Evolutionary conservation across 2,888 invertebrate genomes (phyloP).

Genomic region (Pristionchus maxplancki): DNA sequence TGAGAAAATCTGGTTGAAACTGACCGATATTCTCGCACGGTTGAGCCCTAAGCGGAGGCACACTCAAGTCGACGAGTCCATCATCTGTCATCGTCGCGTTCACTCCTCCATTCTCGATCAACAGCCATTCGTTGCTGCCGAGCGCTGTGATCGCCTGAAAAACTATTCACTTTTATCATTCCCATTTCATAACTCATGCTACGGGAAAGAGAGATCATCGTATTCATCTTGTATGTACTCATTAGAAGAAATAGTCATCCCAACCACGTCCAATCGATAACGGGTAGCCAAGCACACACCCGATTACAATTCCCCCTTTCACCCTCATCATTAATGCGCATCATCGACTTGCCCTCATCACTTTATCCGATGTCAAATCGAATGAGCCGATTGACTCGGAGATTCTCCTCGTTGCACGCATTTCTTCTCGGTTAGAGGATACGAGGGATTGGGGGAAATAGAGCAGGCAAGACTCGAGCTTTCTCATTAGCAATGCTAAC

Average conservation of each 20-base stretch:
- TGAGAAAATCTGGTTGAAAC: background rate
- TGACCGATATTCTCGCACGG: slow-evolving; percentile 46
- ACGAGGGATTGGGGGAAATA: background rate
- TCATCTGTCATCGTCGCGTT: slow-evolving; percentile 34
- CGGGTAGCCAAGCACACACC: background rate
- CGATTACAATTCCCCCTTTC: background rate
- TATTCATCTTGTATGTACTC: too few relatives aligned
- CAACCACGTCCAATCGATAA: slow-evolving; percentile 11
- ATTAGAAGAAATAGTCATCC: too few relatives aligned
- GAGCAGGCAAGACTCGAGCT: too few relatives aligned
- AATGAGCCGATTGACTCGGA: background rate
- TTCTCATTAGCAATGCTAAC: background rate
- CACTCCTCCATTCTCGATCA: slow-evolving; percentile 48
- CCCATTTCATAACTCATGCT: too few relatives aligned
- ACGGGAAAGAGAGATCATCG: too few relatives aligned
- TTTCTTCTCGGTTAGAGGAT: too few relatives aligned
- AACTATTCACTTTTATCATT: background rate
- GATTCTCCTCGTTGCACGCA: background rate
- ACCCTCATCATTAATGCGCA: slow-evolving; percentile 1
- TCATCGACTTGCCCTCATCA: slow-evolving; percentile 7
- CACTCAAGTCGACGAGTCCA: slow-evolving; percentile 28
- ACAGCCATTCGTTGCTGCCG: slow-evolving; percentile 50
- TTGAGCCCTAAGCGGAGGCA: slow-evolving; percentile 46
- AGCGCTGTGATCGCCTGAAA: slow-evolving; percentile 51
- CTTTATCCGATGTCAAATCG: background rate